Percentiles rank a stretch among this genome's conserved stretches.
phyloP scores from a whole-genome alignment of 2,888 invertebrate genomes.

The Agapostemon virescens region DNA sequence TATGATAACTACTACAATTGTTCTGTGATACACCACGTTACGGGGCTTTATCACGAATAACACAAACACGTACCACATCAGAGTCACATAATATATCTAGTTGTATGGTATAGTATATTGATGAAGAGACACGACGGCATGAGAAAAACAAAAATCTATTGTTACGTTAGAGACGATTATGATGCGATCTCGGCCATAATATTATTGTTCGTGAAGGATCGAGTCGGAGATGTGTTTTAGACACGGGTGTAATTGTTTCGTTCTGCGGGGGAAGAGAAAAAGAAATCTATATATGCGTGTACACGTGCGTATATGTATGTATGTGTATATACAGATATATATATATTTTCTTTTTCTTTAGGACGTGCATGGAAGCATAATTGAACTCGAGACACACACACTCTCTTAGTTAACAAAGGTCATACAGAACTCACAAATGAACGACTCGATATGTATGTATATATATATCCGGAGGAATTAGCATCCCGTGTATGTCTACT shows the following conservation, averaged over 20 bases:
- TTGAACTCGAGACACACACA: conserved; percentile 40
- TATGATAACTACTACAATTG: conserved; percentile 78
- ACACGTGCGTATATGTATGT: background rate
- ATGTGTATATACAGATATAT: background rate
- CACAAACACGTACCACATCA: conserved; percentile 66
- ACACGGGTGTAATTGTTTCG: conserved; percentile 44
- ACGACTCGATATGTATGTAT: conserved; percentile 52
- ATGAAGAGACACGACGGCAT: conserved; percentile 53
- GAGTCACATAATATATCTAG: conserved; percentile 69
- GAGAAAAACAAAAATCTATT: conserved; percentile 55
- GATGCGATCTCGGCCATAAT: conserved; percentile 57
- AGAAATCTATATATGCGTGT: conserved; percentile 7
- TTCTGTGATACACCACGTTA: conserved; percentile 81
- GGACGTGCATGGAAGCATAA: conserved; percentile 42
- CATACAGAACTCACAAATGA: conserved; percentile 67
- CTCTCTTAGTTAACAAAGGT: conserved; percentile 51
- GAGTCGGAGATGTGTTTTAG: conserved; percentile 40
- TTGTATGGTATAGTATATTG: conserved; percentile 65
- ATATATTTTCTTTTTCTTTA: conserved; percentile 6
- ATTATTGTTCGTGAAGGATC: conserved; percentile 51
- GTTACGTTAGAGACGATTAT: conserved; percentile 56
- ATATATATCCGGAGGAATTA: conserved; percentile 46
- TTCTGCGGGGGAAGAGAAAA: conserved; percentile 35
- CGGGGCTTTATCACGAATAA: conserved; percentile 80
- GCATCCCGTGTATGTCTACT: conserved; percentile 26